phyloP scores from a whole-genome alignment of 2,797 vertebrate species.

The Sebastes nivosus region DNA sequence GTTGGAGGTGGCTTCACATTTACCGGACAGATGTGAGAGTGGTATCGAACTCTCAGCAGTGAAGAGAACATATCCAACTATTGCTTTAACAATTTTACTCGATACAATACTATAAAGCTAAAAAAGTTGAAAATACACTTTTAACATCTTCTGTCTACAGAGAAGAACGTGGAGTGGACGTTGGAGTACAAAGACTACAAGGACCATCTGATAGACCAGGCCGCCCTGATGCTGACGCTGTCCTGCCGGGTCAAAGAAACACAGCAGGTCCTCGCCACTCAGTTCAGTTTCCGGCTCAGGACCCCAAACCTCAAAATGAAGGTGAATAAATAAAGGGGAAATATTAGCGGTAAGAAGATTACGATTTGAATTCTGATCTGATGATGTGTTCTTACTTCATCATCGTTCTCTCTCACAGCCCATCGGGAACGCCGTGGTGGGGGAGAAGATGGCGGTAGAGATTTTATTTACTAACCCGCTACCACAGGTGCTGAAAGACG shows the following conservation, averaged over 20 bases:
- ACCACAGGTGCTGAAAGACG: conserved; percentile 80
- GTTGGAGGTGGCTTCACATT: no score
- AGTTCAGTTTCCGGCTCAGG: conserved; percentile 89
- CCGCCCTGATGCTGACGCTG: conserved; percentile 87
- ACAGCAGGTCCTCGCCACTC: conserved; percentile 86
- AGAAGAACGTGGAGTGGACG: conserved; percentile 70
- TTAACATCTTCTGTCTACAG: conserved; percentile 53
- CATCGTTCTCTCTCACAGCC: conserved; percentile 56
- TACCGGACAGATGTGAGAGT: background rate
- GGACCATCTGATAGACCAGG: conserved; percentile 88
- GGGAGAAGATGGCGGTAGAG: conserved; percentile 82
- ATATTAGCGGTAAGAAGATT: background rate
- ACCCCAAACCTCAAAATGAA: conserved; percentile 88
- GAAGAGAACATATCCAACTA: background rate
- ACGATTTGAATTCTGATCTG: background rate
- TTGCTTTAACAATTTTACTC: background rate
- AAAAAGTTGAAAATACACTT: background rate
- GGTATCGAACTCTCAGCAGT: background rate
- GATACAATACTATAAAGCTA: background rate
- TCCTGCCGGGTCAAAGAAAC: conserved; percentile 80
- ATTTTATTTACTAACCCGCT: conserved; percentile 91
- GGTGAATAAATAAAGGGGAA: conserved; percentile 61
- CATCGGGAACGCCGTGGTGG: conserved; percentile 74
- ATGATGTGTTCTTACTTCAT: background rate
- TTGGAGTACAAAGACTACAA: conserved; percentile 80